A percentile compares a stretch with the other conserved stretches of the same genome.
phyloP scores from a whole-genome alignment of 2,797 vertebrate species.

The Hemibagrus guttatus region DNA sequence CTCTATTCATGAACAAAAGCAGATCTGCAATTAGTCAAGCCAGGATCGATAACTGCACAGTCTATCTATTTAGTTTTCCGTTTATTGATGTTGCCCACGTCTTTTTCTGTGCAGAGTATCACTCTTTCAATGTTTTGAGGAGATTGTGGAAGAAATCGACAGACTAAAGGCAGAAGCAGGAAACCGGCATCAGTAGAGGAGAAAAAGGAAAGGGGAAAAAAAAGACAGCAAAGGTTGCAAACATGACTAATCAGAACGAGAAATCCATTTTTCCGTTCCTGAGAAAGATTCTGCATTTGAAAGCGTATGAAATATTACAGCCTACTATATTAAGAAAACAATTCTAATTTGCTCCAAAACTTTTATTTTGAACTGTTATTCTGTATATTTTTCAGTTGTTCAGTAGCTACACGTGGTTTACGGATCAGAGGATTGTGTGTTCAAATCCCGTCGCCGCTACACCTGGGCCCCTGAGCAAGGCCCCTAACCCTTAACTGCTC shows the following conservation, averaged over 20 bases:
- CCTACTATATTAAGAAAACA: not conserved
- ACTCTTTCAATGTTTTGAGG: not conserved
- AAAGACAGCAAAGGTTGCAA: not conserved
- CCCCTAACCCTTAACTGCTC: too few relatives aligned
- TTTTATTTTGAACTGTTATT: not conserved
- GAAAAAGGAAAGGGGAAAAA: not conserved
- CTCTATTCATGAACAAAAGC: slow-evolving; percentile 17
- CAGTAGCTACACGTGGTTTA: not conserved
- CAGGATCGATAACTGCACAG: slow-evolving; percentile 40
- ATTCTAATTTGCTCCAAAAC: not conserved
- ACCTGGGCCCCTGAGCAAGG: too few relatives aligned
- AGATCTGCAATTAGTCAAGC: slow-evolving; percentile 42
- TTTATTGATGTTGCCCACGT: slow-evolving; percentile 30
- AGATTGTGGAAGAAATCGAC: not conserved
- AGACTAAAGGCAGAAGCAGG: not conserved
- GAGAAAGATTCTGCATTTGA: not conserved
- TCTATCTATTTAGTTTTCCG: slow-evolving; percentile 44
- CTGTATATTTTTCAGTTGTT: not conserved
- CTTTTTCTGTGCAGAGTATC: slow-evolving; percentile 16
- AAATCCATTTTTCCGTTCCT: not conserved
- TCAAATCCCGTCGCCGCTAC: too few relatives aligned
- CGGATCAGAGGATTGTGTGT: too few relatives aligned
- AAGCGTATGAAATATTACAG: not conserved
- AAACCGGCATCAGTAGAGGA: not conserved
- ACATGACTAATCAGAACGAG: not conserved